These are phyloP conservation scores for Sialis lutaria DNA, from an alignment of 2,888 invertebrate genomes.

Conservation along the genomic window DNA sequence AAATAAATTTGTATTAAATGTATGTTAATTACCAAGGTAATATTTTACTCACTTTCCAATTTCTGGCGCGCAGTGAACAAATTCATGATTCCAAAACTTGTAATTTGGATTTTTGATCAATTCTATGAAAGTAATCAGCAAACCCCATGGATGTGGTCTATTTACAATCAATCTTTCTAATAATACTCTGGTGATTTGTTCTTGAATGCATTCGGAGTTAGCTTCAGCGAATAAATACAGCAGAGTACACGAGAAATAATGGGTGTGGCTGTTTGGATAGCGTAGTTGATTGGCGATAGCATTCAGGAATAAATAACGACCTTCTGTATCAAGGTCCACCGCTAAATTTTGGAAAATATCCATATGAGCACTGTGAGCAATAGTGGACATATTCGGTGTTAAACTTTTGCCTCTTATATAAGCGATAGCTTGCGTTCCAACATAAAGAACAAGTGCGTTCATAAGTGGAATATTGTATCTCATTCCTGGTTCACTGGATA, in stretches of 20 bases:
- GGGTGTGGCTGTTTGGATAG: constrained; percentile 98
- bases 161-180: constrained; percentile 95
- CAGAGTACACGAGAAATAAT: constrained; percentile 97
- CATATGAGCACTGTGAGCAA: constrained; percentile 97
- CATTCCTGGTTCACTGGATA: constrained; percentile 73
- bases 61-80: constrained; percentile 98
- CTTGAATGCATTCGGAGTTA: constrained; percentile 93
- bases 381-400: constrained; percentile 92
- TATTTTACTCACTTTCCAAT: constrained; percentile 78
- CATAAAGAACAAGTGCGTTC: constrained; percentile 94
- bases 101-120: constrained; percentile 96
- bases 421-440: constrained; percentile 90
- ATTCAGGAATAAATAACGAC: constrained; percentile 92
- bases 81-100: constrained; percentile 98
- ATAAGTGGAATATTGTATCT: constrained; percentile 90
- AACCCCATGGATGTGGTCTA: constrained; percentile 97
- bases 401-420: constrained; percentile 80
- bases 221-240: constrained; percentile 95
- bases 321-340: constrained; percentile 95
- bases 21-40: not conserved
- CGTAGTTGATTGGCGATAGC: constrained; percentile 97
- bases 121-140: constrained; percentile 97
- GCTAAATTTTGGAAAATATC: constrained; percentile 99
- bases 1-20: constrained; percentile 2
- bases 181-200: constrained; percentile 92